A percentile compares a stretch with the other conserved stretches of the same genome.
Conservation (phyloP, 2,888 invertebrate species). For the Cryptocheilus praepositus region DNA sequence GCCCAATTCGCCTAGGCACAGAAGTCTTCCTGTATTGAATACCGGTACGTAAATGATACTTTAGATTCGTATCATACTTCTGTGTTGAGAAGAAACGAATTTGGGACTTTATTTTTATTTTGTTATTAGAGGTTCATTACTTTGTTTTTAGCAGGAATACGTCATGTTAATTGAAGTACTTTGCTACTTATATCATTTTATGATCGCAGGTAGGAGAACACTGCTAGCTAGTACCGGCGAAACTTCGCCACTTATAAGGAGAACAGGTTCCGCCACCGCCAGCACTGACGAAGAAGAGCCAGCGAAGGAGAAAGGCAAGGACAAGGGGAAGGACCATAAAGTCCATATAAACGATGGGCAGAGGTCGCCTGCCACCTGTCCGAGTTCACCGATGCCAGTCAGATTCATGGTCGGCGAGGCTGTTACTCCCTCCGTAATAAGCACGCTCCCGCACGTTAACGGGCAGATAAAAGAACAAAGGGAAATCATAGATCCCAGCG, state of each 20-base stretch:
- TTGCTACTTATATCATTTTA: no score
- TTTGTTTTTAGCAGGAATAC: no score
- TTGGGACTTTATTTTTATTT: no score
- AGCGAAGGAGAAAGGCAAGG: constrained; percentile 17
- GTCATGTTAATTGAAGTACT: no score
- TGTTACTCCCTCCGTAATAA: constrained; percentile 74
- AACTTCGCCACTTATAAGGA: constrained; percentile 16
- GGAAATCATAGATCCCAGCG: constrained; percentile 41
- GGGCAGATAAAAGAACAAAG: constrained; percentile 44
- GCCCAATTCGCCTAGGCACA: constrained; percentile 80
- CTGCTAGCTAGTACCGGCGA: constrained; percentile 14
- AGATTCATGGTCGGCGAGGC: constrained; percentile 84
- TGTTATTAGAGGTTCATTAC: no score
- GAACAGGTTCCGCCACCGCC: constrained; percentile 18
- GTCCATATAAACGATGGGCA: constrained; percentile 34
- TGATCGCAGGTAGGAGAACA: constrained; percentile 24
- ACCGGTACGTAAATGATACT: constrained; percentile 12
- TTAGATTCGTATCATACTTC: no score
- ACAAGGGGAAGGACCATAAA: constrained; percentile 16
- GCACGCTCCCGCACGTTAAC: constrained; percentile 34
- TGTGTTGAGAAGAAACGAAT: no score
- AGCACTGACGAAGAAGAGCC: constrained; percentile 41
- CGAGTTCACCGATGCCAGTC: constrained; percentile 76
- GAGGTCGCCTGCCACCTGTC: constrained; percentile 64
- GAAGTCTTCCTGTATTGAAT: constrained; percentile 79